Conservation (phyloP, 1,140 invertebrate species). For the Araneus ventricosus region DNA sequence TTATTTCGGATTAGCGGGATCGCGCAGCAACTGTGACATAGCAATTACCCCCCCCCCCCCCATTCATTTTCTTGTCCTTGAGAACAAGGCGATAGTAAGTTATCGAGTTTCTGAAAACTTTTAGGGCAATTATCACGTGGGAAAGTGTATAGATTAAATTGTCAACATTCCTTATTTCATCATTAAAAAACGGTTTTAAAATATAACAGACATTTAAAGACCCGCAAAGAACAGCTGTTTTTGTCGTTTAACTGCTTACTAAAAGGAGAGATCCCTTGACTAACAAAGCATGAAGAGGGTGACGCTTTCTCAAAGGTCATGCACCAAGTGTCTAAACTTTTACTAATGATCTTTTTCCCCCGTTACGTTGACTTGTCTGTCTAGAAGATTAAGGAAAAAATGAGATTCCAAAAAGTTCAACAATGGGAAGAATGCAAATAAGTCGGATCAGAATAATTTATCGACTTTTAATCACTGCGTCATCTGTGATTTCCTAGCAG, state of each 20-base stretch:
- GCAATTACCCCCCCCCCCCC: too few relatives aligned
- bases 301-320: not conserved
- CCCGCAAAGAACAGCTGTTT: not conserved
- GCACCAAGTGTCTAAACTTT: not conserved
- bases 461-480: not conserved
- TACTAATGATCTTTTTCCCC: not conserved
- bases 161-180: too few relatives aligned
- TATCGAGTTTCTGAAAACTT: too few relatives aligned
- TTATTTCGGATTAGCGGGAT: too few relatives aligned
- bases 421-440: not conserved
- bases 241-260: not conserved
- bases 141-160: too few relatives aligned
- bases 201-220: not conserved
- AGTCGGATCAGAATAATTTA: not conserved
- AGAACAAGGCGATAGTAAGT: too few relatives aligned
- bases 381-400: not conserved
- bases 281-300: constrained; percentile 10
- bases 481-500: not conserved
- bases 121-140: too few relatives aligned
- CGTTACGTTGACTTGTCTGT: not conserved
- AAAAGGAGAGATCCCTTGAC: not conserved
- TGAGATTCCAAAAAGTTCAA: not conserved
- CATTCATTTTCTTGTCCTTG: too few relatives aligned
- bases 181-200: not conserved
- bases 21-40: too few relatives aligned